Conservation (phyloP, 2,888 invertebrate species). For the Xylota sylvarum region DNA sequence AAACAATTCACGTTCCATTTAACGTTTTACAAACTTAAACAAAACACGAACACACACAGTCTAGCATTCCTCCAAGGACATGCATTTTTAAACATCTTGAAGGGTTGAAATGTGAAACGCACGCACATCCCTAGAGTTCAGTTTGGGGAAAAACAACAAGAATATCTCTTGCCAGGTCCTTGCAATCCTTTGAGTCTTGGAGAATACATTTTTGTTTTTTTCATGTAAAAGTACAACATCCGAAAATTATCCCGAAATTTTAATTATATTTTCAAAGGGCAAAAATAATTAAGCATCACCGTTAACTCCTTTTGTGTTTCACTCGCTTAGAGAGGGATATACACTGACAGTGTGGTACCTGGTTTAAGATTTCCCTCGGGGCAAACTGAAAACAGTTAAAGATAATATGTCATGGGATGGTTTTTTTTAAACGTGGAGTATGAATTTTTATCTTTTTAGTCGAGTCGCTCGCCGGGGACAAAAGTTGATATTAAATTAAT, state of each 20-base stretch:
- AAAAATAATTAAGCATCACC: conserved; percentile 76
- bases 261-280: conserved; percentile 77
- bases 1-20: conserved; percentile 68
- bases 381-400: conserved; percentile 77
- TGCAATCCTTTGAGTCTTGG: conserved; percentile 63
- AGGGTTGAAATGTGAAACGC: conserved; percentile 62
- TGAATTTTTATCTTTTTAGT: conserved; percentile 51
- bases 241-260: conserved; percentile 73
- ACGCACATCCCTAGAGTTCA: conserved; percentile 63
- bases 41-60: conserved; percentile 53
- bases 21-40: conserved; percentile 65
- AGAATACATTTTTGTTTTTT: conserved; percentile 37
- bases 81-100: conserved; percentile 75
- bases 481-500: conserved; percentile 81
- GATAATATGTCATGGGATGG: conserved; percentile 73
- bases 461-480: conserved; percentile 59
- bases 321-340: conserved; percentile 10
- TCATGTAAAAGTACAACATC: conserved; percentile 33
- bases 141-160: neutral
- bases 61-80: conserved; percentile 69
- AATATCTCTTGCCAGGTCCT: conserved; percentile 8
- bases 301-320: conserved; percentile 54
- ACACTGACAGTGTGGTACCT: conserved; percentile 63
- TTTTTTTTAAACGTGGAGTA: conserved; percentile 37
- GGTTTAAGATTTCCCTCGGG: conserved; percentile 75